A percentile compares a stretch with the other conserved stretches of the same genome.
phyloP scores from a whole-genome alignment of 2,113 vertebrate species.

The rabbit (Oryctolagus cuniculus) region DNA sequence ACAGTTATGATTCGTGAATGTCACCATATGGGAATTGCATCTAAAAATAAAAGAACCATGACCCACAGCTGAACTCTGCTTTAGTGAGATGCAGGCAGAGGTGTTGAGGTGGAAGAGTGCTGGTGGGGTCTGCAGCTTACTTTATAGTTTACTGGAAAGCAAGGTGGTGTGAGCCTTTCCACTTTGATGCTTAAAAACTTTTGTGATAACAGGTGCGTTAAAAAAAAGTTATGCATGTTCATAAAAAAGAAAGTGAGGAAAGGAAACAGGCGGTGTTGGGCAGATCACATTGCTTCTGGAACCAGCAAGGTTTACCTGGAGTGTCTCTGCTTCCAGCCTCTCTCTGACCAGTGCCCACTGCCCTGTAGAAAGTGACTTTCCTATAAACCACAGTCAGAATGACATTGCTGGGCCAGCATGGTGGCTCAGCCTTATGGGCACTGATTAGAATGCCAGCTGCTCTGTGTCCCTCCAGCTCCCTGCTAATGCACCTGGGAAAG shows the following conservation, averaged over 20 bases:
- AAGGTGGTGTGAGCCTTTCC: neutral
- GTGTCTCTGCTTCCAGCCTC: neutral
- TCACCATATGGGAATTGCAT: neutral
- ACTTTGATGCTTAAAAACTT: neutral
- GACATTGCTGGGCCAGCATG: too few relatives aligned
- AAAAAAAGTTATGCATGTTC: neutral
- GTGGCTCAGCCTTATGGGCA: too few relatives aligned
- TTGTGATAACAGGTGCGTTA: neutral
- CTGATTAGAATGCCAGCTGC: too few relatives aligned
- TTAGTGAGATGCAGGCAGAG: neutral
- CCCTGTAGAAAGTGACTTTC: neutral
- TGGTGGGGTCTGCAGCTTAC: neutral
- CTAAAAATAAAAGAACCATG: conserved; percentile 3
- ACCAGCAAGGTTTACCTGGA: neutral
- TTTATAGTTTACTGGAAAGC: neutral
- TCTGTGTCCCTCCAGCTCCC: too few relatives aligned
- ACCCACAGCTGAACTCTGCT: neutral
- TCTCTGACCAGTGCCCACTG: neutral
- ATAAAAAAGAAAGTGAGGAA: neutral
- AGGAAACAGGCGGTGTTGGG: neutral
- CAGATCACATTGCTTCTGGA: neutral
- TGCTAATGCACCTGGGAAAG: too few relatives aligned
- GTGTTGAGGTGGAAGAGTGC: neutral
- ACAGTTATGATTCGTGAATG: neutral
- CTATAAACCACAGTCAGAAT: neutral